Base-by-base conservation (phyloP, 2,113 vertebrate species). In the Rhegmatorhina hoffmannsi region DNA sequence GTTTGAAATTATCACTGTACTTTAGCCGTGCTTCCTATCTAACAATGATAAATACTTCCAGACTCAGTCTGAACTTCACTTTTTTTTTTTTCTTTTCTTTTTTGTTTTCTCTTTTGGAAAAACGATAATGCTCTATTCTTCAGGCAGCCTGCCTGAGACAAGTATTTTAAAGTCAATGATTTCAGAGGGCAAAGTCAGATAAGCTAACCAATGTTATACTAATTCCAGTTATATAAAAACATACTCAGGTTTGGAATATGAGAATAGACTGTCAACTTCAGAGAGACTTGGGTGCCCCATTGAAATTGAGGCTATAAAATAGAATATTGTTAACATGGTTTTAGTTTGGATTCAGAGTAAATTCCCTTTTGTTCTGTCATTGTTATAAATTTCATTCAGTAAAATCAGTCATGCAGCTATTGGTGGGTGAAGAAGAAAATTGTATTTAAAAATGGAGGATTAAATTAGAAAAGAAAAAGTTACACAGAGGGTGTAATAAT, bases 341-440 rank as follows among this genome's bases (percentile, higher is more conserved):
- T 84, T 47, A 78, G 46, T 58, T 70, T 69, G 21, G 43, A 92
- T 89, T 87, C 74, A 78, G 66, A 85, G 43, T 89, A 94, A 83
- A 90, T 95, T 87, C 50, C 13, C 14, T 92, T 95, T 93, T 95
- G 58, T 81, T 90, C 94, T 85, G 60, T 85, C 80, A 56, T 77
- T 84, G 80, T 87, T 90, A 75, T 52, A 94, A 82, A 96, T 95
- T 92, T 86, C 63, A 46, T 93, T 95, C 86, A 49, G 69, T 55
- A 82, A 93, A 95, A 95, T 95, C 90, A 93, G 66, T 90, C 95
- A 94, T 89, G 90, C 83, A 84, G 62, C 24, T 81, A 47, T 53
- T 2, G 9, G 52, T 84, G 68, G 55, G 21, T 84, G 72, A 95
- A 75, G 43, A 95, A 90, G 85, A 92, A 92, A 89, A 94, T 36